phyloP scores from a whole-genome alignment of 1,140 invertebrate genomes.

The Kradibia gibbosae region DNA sequence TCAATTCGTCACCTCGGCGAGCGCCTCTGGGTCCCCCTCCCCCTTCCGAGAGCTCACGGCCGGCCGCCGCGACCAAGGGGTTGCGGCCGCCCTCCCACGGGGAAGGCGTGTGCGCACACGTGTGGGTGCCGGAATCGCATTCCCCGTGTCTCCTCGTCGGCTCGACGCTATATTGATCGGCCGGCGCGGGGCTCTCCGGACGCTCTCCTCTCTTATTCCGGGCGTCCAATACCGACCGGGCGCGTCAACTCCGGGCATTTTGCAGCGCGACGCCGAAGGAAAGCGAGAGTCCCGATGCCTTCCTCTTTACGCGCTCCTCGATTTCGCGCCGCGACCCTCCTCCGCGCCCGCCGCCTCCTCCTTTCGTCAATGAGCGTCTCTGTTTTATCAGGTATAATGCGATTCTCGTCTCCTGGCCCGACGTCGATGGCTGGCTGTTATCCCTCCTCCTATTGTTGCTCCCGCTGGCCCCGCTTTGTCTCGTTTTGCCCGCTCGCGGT shows the following conservation, averaged over 20 bases:
- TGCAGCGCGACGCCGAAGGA: slow-evolving; percentile 6
- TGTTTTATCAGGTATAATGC: background rate
- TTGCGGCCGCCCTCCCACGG: background rate
- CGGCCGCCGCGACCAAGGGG: background rate
- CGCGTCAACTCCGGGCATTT: background rate
- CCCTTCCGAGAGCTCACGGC: too few relatives aligned
- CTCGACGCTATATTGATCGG: slow-evolving; percentile 47
- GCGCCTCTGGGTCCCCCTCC: too few relatives aligned
- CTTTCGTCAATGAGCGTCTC: background rate
- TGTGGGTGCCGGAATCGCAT: slow-evolving; percentile 38
- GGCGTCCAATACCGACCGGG: background rate
- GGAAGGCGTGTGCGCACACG: background rate
- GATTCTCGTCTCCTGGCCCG: background rate
- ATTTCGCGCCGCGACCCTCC: slow-evolving; percentile 51
- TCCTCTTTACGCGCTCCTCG: background rate
- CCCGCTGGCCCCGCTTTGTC: background rate
- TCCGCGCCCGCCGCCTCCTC: background rate
- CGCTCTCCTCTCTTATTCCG: background rate
- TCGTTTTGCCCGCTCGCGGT: background rate
- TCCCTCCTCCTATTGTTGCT: background rate
- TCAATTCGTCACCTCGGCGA: too few relatives aligned
- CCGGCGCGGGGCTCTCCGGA: slow-evolving; percentile 11
- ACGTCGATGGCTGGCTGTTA: background rate
- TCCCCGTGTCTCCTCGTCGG: slow-evolving; percentile 9
- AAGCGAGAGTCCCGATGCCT: slow-evolving; percentile 48